A percentile compares a stretch with the other conserved stretches of the same genome.
phyloP scores from a whole-genome alignment of 35 echinoderm and acorn worm species.

The Holothuria glaberrima region DNA sequence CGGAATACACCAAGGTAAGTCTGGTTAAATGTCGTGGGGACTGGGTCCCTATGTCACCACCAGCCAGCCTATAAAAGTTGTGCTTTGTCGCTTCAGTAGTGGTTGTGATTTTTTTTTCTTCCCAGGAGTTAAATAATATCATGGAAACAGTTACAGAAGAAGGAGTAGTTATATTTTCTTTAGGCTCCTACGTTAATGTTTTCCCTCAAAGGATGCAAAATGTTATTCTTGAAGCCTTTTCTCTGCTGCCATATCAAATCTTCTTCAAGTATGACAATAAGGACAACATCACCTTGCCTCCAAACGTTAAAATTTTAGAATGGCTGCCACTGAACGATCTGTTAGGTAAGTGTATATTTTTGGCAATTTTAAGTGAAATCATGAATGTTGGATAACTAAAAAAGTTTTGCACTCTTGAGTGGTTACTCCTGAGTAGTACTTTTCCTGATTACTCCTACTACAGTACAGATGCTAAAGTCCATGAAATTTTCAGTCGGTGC shows the following conservation, averaged over 20 bases:
- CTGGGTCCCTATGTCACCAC: too few relatives aligned
- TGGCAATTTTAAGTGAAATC: too few relatives aligned
- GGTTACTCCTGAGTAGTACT: too few relatives aligned
- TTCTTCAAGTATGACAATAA: not conserved
- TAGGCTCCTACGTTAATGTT: not conserved
- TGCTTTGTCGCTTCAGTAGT: too few relatives aligned
- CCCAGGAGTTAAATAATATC: not conserved
- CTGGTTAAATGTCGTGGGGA: too few relatives aligned
- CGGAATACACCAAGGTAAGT: too few relatives aligned
- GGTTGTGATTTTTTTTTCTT: not conserved
- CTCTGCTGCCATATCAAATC: not conserved
- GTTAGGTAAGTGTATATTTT: not conserved
- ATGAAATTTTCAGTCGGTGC: too few relatives aligned
- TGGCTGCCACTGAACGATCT: slow-evolving; percentile 15
- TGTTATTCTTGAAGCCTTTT: not conserved
- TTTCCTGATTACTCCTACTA: too few relatives aligned
- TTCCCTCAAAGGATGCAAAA: not conserved
- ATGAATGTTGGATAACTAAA: too few relatives aligned
- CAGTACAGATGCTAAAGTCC: too few relatives aligned
- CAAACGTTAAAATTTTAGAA: slow-evolving; percentile 2
- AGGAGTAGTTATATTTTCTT: not conserved
- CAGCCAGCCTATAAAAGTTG: too few relatives aligned
- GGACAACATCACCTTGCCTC: not conserved
- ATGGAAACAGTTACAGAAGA: not conserved
- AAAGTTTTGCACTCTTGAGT: too few relatives aligned